A percentile compares a stretch with the other conserved stretches of the same genome.
These are phyloP conservation scores for Oxyruncus cristatus DNA, from an alignment of 2,113 vertebrate species.

Conservation along the genomic window DNA sequence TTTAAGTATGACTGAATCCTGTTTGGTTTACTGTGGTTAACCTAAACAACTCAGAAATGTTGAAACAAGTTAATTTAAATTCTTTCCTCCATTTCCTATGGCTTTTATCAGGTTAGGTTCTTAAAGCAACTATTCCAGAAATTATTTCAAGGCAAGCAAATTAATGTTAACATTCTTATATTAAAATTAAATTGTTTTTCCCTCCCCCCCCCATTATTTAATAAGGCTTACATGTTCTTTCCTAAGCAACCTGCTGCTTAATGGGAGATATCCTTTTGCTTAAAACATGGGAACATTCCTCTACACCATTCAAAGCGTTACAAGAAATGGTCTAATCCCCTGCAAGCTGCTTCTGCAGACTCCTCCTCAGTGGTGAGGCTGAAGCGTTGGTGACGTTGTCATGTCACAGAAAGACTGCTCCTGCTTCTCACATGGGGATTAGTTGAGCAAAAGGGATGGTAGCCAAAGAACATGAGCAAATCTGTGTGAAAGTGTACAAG, in stretches of 20 bases:
- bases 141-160: constrained; percentile 9
- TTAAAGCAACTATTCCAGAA: constrained; percentile 55
- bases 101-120: background rate
- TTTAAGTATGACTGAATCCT: constrained; percentile 45
- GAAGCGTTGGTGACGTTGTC: background rate
- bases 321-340: background rate
- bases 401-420: background rate
- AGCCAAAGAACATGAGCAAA: background rate
- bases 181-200: background rate
- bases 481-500: background rate
- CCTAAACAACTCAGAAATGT: constrained; percentile 51
- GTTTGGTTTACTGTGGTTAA: constrained; percentile 59
- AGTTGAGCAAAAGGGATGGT: background rate
- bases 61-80: constrained; percentile 56
- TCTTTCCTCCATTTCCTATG: constrained; percentile 23
- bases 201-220: background rate
- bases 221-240: background rate
- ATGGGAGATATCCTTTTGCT: background rate
- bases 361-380: background rate
- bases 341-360: background rate
- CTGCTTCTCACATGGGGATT: background rate
- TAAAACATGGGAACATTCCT: background rate
- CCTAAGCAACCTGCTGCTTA: background rate
- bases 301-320: background rate
- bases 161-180: background rate